These are phyloP conservation scores for Dasyurus viverrinus DNA, from an alignment of 2,113 vertebrate species.

Conservation along the genomic window DNA sequence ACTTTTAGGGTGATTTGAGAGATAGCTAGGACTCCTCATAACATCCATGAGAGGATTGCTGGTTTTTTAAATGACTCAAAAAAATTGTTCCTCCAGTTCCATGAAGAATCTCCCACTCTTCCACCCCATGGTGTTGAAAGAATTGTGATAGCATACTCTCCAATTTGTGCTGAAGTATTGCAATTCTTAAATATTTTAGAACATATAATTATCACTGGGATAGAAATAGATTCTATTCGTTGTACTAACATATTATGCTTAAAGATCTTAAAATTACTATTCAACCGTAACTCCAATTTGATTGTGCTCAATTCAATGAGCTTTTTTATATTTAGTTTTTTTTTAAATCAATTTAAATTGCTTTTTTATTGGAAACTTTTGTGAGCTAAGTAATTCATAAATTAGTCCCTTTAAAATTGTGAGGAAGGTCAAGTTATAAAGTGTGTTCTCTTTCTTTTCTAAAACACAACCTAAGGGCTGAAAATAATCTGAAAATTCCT, in stretches of 20 bases:
- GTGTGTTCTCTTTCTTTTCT: constrained; percentile 3
- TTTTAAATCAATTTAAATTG: constrained; percentile 8
- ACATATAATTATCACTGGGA: background rate
- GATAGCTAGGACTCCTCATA: background rate
- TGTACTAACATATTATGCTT: background rate
- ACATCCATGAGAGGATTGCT: background rate
- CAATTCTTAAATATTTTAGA: constrained; percentile 4
- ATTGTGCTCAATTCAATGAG: constrained; percentile 19
- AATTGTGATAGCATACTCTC: constrained; percentile 18
- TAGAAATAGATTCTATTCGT: constrained; percentile 4
- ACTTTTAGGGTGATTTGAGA: background rate
- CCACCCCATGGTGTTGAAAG: background rate
- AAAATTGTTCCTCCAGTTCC: background rate
- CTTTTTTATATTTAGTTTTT: constrained; percentile 13
- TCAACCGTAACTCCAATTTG: background rate
- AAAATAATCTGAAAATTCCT: constrained; percentile 5
- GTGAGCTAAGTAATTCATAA: constrained; percentile 6
- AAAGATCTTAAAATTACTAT: constrained; percentile 32
- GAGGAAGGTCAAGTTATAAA: constrained; percentile 22
- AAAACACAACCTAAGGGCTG: constrained; percentile 32
- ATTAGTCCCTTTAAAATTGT: constrained; percentile 39
- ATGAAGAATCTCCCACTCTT: background rate
- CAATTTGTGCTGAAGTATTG: background rate
- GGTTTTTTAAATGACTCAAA: background rate
- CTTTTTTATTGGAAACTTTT: constrained; percentile 14